A percentile compares a stretch with the other conserved stretches of the same genome.
Evolutionary conservation across 2,888 invertebrate genomes (phyloP).

Genomic region (Melangyna quadrimaculata): DNA sequence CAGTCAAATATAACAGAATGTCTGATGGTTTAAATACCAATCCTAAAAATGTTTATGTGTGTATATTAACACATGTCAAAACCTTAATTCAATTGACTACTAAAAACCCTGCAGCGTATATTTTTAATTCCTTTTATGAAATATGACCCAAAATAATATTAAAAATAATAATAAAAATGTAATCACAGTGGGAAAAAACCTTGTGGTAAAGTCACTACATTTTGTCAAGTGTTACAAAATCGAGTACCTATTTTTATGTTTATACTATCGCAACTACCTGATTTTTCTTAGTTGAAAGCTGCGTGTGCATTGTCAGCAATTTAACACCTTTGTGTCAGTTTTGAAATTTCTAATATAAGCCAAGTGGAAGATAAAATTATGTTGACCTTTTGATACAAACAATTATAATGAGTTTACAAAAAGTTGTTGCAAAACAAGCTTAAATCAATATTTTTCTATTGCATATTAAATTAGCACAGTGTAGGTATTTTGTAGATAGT

Average conservation of each 20-base stretch:
- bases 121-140: too few relatives aligned
- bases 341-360: not conserved
- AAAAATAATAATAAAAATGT: too few relatives aligned
- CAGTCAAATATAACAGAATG: too few relatives aligned
- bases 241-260: not conserved
- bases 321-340: not conserved
- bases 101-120: too few relatives aligned
- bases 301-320: slow-evolving; percentile 8
- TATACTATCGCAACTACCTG: not conserved
- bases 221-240: not conserved
- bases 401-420: not conserved
- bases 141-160: too few relatives aligned
- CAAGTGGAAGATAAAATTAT: not conserved
- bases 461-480: not conserved
- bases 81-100: too few relatives aligned
- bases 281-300: not conserved
- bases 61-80: too few relatives aligned
- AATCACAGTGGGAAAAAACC: too few relatives aligned
- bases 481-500: not conserved
- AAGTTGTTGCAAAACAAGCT: not conserved
- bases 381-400: not conserved
- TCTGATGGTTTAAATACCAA: too few relatives aligned
- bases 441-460: slow-evolving; percentile 33
- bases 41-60: too few relatives aligned
- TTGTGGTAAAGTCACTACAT: not conserved